Evolutionary conservation across 2,888 invertebrate genomes (phyloP), one percentile per base, ranked within the genome.

Genomic region (Limenitis camilla): DNA sequence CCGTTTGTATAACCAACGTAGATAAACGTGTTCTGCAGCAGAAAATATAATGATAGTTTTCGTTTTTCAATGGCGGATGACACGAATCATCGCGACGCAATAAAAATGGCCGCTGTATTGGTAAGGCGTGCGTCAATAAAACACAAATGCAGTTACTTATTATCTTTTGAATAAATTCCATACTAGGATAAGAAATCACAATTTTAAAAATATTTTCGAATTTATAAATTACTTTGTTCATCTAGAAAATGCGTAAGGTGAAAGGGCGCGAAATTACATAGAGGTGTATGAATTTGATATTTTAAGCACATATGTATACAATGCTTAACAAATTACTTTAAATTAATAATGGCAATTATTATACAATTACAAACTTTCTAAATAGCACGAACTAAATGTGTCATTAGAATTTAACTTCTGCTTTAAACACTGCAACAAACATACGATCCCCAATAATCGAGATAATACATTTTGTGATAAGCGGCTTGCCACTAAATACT

Each of bases 61-160:
- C 61, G 71, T 72, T 76, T 78, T 78, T 71, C 81, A 87, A 87
- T 87, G 87, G 87, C 87, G 87, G 87, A 84, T 86, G 86, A 85
- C 87, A 87, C 85, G 85, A 87, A 81, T 80, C 84, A 80, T 82
- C 85, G 78, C 82, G 82, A 84, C 85, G 85, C 84, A 87, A 87
- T 86, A 85, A 87, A 87, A 78, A 87, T 87, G 87, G 87, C 86
- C 86, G 86, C 83, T 83, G 65, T 76, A 73, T 77, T 74, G 87
- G 87, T 87, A 87, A 86, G 86, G 86, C 86, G 84, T 81, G 85
- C 84, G 84, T 83, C 83, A 81, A 78, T 74, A 76, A 59, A 63
- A 56, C 71, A 71, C 63, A 70, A 72, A 67, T 71, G 68, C 68
- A 71, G 67, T 68, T 66, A 60, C 58, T 66, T 72, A 33, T 35